phyloP scores from a whole-genome alignment of 2,888 invertebrate species.

The Julus scanicus region DNA sequence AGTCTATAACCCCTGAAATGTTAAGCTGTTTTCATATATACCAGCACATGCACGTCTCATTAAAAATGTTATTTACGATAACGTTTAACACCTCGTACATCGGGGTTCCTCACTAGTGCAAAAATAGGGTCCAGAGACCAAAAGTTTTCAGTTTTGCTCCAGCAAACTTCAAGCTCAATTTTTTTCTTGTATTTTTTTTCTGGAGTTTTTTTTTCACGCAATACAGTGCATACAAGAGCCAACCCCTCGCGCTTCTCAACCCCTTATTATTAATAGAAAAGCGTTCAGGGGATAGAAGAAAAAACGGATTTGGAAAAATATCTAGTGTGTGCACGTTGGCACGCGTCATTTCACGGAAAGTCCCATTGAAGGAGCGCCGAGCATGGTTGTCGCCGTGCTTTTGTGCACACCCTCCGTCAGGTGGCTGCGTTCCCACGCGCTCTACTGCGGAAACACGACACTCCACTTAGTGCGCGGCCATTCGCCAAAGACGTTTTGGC shows the following conservation, averaged over 20 bases:
- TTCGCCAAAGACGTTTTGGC: background rate
- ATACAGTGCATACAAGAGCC: background rate
- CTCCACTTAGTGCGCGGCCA: conserved; percentile 38
- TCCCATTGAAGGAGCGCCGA: background rate
- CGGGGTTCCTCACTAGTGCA: too few relatives aligned
- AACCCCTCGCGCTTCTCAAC: conserved; percentile 12
- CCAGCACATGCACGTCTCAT: too few relatives aligned
- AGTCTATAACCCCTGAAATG: too few relatives aligned
- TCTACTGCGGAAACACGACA: conserved; percentile 47
- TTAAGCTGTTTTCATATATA: too few relatives aligned
- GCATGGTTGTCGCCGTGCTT: background rate
- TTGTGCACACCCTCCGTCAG: conserved; percentile 40
- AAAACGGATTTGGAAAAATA: background rate
- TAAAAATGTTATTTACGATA: too few relatives aligned
- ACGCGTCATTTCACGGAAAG: conserved; percentile 6
- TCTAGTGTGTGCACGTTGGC: background rate
- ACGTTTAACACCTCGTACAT: too few relatives aligned
- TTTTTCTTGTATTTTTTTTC: background rate
- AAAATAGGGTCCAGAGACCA: too few relatives aligned
- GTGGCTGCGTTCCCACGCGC: conserved; percentile 46
- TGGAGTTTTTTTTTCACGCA: background rate
- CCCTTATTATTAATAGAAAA: conserved; percentile 15
- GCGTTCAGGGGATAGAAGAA: background rate
- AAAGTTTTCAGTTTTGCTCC: too few relatives aligned
- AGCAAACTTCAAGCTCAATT: background rate